Evolutionary conservation across 2,888 invertebrate genomes (phyloP).

Genomic region (Odontothrips loti): DNA sequence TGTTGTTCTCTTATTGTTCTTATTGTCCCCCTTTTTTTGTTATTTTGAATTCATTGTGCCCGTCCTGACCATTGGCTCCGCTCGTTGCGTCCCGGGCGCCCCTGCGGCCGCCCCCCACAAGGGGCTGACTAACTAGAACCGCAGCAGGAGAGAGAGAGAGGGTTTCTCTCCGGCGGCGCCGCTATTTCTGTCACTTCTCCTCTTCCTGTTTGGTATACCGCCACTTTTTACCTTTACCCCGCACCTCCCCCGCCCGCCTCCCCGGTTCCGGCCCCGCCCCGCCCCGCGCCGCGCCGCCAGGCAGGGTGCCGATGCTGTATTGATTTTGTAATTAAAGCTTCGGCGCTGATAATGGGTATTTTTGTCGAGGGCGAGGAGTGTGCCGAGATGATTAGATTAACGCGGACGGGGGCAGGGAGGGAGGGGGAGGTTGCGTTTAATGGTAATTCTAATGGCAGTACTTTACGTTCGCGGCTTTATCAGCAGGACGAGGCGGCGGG

Average conservation of each 20-base stretch:
- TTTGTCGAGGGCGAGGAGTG: neutral
- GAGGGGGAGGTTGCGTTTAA: constrained; percentile 19
- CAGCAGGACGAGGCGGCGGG: constrained; percentile 31
- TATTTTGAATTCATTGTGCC: neutral
- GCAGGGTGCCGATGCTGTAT: neutral
- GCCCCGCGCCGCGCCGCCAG: neutral
- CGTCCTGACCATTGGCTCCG: no score
- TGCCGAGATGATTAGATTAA: constrained; percentile 22
- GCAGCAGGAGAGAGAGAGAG: no score
- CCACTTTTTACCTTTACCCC: no score
- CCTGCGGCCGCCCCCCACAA: no score
- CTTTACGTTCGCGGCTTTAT: constrained; percentile 26
- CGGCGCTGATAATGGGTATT: constrained; percentile 22
- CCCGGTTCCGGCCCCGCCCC: neutral
- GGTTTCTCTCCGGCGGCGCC: no score
- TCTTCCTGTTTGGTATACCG: no score
- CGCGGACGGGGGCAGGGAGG: neutral
- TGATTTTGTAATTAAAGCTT: constrained; percentile 25
- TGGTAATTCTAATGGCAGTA: constrained; percentile 26
- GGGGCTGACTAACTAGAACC: no score
- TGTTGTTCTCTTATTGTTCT: neutral
- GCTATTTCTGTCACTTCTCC: no score
- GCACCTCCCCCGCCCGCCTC: no score
- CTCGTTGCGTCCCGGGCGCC: no score
- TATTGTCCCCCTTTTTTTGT: neutral